Evolutionary conservation across 2,888 invertebrate genomes (phyloP), one percentile per base, ranked within the genome.

Genomic region (Standfussiana lucernea): DNA sequence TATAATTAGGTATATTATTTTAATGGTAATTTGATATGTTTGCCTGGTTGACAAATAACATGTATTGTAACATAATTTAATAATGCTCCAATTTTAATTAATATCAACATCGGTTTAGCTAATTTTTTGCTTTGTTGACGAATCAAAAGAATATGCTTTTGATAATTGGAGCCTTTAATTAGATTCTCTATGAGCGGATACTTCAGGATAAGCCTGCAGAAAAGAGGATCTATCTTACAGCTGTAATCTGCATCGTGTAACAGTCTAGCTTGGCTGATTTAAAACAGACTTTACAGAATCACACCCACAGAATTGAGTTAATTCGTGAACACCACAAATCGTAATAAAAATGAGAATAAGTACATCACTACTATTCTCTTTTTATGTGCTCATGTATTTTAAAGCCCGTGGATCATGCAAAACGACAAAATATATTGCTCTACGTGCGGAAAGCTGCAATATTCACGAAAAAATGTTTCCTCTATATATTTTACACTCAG

Each of bases 371-470:
- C 24, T 64, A 64, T 75, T 64, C 15, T 7, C 18, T 59, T 66
- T 76, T 78, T 77, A 78, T 64, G 28, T 59, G 35, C 15, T 50
- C 53, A 21, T 64, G 21, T 64, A 40, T 40, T 68, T 21, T 40
- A 68, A 75, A 59, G 1, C 62, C 61, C 68, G 50, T 73, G 69
- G 42, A 72, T 79, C 50, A 61, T 64, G 59, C 24, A 50, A 69
- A 69, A 69, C 61, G 68, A 28, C 37, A 45, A 59, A 74, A 64
- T 69, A 65, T 72, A 79, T 69, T 61, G 53, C 32, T 35, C 42
- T 66, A 75, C 65, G 50, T 75, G 72, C 40, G 53, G 59, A 69
- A 69, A 69, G 59, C 61, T 72, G 56, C 66, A 79, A 80, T 59
- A 18, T 68, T 15, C 47, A 67, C 1, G 68, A 53, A 70, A 66